These are phyloP conservation scores for Athene cunicularia DNA, from an alignment of 2,113 vertebrate genomes.

Conservation along the genomic window DNA sequence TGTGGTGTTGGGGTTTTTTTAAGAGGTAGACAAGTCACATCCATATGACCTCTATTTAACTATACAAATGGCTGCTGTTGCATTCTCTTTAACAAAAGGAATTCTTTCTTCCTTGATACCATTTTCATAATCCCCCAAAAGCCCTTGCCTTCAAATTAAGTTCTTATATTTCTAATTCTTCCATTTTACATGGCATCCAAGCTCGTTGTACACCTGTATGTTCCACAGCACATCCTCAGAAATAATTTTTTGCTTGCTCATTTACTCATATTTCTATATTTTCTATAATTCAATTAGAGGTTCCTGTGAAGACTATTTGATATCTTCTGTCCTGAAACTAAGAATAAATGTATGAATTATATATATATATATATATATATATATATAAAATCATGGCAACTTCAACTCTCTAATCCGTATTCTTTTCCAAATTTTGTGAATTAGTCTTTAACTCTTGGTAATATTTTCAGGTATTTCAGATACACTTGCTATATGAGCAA, in stretches of 20 bases:
- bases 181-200: neutral
- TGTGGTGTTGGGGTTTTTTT: neutral
- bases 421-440: neutral
- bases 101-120: neutral
- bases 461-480: neutral
- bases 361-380: neutral
- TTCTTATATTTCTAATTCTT: neutral
- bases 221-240: neutral
- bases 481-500: neutral
- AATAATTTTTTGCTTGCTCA: neutral
- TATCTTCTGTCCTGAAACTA: neutral
- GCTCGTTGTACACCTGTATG: neutral
- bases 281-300: neutral
- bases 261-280: neutral
- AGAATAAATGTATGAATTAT: neutral
- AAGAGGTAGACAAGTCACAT: neutral
- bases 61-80: neutral
- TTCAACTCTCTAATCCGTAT: neutral
- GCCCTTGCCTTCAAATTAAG: neutral
- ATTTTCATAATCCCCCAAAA: neutral
- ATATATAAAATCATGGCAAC: accelerated
- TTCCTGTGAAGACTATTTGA: neutral
- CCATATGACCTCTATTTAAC: neutral
- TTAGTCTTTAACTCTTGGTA: neutral
- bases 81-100: neutral